phyloP scores from a whole-genome alignment of 2,888 invertebrate species.

The Zonitis immaculata region DNA sequence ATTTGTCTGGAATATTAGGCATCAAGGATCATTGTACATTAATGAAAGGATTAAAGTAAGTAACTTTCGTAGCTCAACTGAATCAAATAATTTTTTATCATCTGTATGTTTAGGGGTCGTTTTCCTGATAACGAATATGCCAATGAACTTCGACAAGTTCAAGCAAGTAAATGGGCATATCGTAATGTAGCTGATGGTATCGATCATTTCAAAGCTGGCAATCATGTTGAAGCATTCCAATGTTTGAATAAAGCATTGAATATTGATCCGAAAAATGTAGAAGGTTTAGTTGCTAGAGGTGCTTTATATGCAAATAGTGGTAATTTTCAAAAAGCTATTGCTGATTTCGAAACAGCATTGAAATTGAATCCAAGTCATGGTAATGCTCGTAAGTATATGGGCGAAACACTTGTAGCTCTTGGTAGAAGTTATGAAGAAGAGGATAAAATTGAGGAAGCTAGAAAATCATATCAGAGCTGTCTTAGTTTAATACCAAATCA shows the following conservation, averaged over 20 bases:
- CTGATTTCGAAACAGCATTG: constrained; percentile 89
- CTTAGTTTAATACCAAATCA: constrained; percentile 79
- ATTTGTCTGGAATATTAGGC: constrained; percentile 71
- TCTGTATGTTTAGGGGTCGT: constrained; percentile 55
- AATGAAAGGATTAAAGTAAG: constrained; percentile 66
- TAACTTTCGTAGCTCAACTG: constrained; percentile 8
- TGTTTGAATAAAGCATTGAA: constrained; percentile 89
- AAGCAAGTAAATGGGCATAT: constrained; percentile 92
- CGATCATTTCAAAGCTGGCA: constrained; percentile 87
- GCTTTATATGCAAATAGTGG: constrained; percentile 92
- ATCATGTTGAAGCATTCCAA: constrained; percentile 91
- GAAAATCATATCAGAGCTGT: constrained; percentile 80
- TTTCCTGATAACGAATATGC: constrained; percentile 80
- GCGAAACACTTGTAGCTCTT: constrained; percentile 85
- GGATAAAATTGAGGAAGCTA: constrained; percentile 77
- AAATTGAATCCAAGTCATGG: constrained; percentile 84
- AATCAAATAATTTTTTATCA: not conserved
- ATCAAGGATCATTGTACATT: constrained; percentile 67
- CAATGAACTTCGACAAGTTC: constrained; percentile 77
- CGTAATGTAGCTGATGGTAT: constrained; percentile 91
- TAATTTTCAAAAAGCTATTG: constrained; percentile 88
- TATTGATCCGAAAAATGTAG: constrained; percentile 88
- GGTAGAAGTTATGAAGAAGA: constrained; percentile 86
- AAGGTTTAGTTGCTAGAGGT: constrained; percentile 87
- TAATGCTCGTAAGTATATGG: constrained; percentile 91